phyloP scores from a whole-genome alignment of 2,888 invertebrate genomes.

The Anthophora plumipes region DNA sequence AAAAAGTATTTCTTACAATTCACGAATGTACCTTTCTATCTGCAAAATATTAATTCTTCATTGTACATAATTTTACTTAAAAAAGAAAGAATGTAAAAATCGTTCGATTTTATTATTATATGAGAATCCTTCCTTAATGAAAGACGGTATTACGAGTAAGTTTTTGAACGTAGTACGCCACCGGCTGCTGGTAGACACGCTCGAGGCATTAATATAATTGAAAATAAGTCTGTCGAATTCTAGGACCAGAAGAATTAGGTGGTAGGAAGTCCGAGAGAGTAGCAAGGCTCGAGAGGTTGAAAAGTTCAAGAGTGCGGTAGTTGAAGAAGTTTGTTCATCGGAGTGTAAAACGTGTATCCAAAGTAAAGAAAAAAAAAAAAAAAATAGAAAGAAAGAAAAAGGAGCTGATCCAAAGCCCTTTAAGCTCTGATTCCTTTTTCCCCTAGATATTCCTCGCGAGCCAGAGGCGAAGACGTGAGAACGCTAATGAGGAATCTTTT shows the following conservation, averaged over 20 bases:
- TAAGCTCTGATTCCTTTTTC: not conserved
- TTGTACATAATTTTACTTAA: no score
- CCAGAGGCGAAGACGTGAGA: not conserved
- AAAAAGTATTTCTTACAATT: no score
- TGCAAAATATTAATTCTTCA: no score
- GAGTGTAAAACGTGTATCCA: not conserved
- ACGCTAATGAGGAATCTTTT: constrained; percentile 6
- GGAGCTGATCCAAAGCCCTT: not conserved
- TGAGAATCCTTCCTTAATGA: not conserved
- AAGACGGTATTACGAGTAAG: constrained; percentile 3
- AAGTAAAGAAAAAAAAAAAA: no score
- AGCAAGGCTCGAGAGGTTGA: not conserved
- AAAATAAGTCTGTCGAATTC: constrained; percentile 21
- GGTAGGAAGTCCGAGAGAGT: not conserved
- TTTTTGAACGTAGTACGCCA: not conserved
- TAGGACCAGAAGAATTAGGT: constrained; percentile 5
- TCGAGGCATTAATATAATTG: constrained; percentile 17
- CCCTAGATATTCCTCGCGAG: not conserved
- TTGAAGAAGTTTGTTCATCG: constrained; percentile 10
- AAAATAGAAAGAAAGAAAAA: no score
- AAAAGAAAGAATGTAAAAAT: no score
- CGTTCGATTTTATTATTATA: no score
- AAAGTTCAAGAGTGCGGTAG: not conserved
- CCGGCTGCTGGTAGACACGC: not conserved
- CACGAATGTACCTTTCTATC: no score